Evolutionary conservation across 2,113 vertebrate genomes (phyloP).

Genomic region (Chitala chitala): DNA sequence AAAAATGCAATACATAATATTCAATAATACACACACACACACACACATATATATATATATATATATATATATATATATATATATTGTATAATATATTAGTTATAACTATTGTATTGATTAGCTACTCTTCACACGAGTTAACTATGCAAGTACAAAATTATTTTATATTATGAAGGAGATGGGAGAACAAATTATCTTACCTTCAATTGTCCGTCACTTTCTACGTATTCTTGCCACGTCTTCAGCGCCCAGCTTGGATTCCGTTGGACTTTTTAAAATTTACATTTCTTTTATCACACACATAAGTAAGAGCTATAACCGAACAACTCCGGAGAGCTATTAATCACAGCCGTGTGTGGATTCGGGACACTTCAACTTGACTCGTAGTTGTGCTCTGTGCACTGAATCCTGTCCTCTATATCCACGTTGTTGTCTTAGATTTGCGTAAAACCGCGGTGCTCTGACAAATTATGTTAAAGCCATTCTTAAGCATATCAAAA

Average conservation of each 20-base stretch:
- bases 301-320: background rate
- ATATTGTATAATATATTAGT: too few relatives aligned
- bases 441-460: background rate
- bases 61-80: too few relatives aligned
- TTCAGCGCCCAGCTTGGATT: conserved; percentile 25
- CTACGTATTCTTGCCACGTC: conserved; percentile 35
- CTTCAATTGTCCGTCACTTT: conserved; percentile 45
- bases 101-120: too few relatives aligned
- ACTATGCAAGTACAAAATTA: background rate
- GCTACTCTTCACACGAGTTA: background rate
- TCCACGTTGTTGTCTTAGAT: conserved; percentile 1
- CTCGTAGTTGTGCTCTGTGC: background rate
- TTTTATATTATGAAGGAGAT: too few relatives aligned
- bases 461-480: background rate
- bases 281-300: conserved; percentile 2
- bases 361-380: conserved; percentile 8
- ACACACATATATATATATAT: too few relatives aligned
- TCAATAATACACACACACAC: too few relatives aligned
- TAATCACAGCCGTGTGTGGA: background rate
- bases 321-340: background rate
- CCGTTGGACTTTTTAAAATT: conserved; percentile 25
- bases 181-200: conserved; percentile 41
- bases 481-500: background rate
- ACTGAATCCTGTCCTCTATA: background rate
- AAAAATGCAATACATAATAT: background rate